Evolutionary conservation across 2,113 vertebrate genomes (phyloP).

Genomic region (Eonycteris spelaea): DNA sequence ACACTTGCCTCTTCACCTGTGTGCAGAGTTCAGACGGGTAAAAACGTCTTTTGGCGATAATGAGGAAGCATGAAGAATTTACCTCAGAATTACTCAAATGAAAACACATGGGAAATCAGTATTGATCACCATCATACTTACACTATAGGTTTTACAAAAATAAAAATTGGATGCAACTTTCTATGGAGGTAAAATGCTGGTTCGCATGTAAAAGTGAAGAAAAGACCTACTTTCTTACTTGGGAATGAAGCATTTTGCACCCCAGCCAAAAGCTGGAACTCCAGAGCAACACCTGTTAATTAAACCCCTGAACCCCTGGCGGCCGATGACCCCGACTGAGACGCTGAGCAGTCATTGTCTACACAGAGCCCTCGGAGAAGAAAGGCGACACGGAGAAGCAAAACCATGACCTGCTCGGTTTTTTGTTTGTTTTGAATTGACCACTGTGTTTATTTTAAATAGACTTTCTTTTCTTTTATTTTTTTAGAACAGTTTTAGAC

Average conservation of each 20-base stretch:
- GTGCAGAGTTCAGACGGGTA: not conserved
- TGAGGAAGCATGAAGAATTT: not conserved
- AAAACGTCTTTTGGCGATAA: not conserved
- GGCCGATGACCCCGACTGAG: slow-evolving; percentile 18
- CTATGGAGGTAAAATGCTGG: not conserved
- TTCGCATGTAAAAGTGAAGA: slow-evolving; percentile 29
- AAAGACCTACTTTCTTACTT: slow-evolving; percentile 15
- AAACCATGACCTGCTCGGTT: too few species aligned
- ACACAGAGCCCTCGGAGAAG: not conserved
- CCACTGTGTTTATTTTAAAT: not conserved
- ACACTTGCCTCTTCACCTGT: not conserved
- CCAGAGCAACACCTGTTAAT: slow-evolving; percentile 65
- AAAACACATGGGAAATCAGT: not conserved
- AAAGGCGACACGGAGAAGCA: fast-evolving
- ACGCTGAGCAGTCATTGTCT: not conserved
- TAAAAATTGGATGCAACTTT: not conserved
- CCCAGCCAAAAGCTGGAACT: slow-evolving; percentile 1
- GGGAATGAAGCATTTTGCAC: slow-evolving; percentile 63
- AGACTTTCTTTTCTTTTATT: not conserved
- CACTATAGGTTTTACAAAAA: not conserved
- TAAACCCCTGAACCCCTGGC: not conserved
- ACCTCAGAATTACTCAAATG: not conserved
- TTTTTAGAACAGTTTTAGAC: not conserved
- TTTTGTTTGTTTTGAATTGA: not conserved
- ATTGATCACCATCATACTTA: not conserved